Conservation (phyloP, 2,888 invertebrate species). For the Adelognathus sp. region DNA sequence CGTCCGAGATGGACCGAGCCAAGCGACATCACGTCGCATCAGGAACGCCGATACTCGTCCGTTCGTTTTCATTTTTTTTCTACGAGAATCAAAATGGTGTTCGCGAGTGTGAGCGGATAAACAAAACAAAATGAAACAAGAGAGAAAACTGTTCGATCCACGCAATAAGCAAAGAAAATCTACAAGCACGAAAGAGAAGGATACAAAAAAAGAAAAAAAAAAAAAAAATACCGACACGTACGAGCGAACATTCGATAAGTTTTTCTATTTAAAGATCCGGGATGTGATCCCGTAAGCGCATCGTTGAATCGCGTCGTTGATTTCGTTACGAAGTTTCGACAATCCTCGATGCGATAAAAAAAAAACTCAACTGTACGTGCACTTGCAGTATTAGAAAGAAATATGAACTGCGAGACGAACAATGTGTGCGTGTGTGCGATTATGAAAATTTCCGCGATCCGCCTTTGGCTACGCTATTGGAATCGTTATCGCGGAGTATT, state of each 20-base stretch:
- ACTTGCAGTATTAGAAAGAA: constrained; percentile 77
- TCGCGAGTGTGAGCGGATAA: constrained; percentile 44
- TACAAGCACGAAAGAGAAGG: no score
- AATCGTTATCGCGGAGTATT: constrained; percentile 48
- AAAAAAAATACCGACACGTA: constrained; percentile 4
- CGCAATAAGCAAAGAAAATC: constrained; percentile 52
- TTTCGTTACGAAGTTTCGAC: not conserved
- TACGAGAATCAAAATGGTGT: constrained; percentile 10
- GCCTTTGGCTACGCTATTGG: not conserved
- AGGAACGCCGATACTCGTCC: constrained; percentile 15
- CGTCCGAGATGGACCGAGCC: not conserved
- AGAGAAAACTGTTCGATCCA: constrained; percentile 28
- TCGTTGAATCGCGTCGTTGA: constrained; percentile 41
- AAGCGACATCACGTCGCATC: constrained; percentile 10
- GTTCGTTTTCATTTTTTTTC: constrained; percentile 2
- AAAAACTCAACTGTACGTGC: constrained; percentile 50
- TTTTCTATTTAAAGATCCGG: constrained; percentile 54
- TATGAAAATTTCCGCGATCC: not conserved
- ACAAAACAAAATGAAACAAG: constrained; percentile 13
- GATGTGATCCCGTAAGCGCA: constrained; percentile 45
- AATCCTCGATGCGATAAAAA: constrained; percentile 52
- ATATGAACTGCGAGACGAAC: constrained; percentile 66
- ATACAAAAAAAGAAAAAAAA: constrained; percentile 30
- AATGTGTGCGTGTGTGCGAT: constrained; percentile 49
- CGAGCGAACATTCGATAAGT: constrained; percentile 53